Conservation (phyloP, 2,888 invertebrate species). For the Aleiodes leptofemur region DNA sequence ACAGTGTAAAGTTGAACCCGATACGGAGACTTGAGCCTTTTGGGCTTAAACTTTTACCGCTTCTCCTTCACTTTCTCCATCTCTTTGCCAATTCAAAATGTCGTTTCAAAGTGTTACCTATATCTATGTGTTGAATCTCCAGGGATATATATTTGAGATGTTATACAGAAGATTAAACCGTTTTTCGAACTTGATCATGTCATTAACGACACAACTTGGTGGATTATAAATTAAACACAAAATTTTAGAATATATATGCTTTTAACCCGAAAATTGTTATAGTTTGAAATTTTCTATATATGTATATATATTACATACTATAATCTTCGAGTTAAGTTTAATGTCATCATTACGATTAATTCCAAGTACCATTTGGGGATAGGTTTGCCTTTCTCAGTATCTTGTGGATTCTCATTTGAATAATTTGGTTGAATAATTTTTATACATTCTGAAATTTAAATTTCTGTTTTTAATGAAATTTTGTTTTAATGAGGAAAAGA, state of each 20-base stretch:
- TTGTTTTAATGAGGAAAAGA: too few species aligned
- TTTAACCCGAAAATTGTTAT: conserved; percentile 1
- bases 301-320: neutral
- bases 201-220: conserved; percentile 30
- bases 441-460: too few species aligned
- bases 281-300: conserved; percentile 5
- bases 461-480: too few species aligned
- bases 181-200: conserved; percentile 16
- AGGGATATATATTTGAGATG: conserved; percentile 13
- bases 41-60: conserved; percentile 53
- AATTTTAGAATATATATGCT: too few species aligned
- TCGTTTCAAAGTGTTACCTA: conserved; percentile 4
- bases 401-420: too few species aligned
- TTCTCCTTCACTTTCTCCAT: neutral
- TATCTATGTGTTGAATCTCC: neutral
- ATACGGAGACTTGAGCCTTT: conserved; percentile 50
- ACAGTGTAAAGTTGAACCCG: conserved; percentile 44
- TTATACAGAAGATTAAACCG: conserved; percentile 38
- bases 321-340: conserved; percentile 22
- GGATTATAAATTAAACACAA: too few species aligned
- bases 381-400: neutral
- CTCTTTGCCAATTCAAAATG: conserved; percentile 17
- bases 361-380: neutral
- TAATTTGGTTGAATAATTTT: too few species aligned
- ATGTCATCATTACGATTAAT: conserved; percentile 27